phyloP scores from a whole-genome alignment of 1,140 invertebrate genomes.

The Trichonephila inaurata region DNA sequence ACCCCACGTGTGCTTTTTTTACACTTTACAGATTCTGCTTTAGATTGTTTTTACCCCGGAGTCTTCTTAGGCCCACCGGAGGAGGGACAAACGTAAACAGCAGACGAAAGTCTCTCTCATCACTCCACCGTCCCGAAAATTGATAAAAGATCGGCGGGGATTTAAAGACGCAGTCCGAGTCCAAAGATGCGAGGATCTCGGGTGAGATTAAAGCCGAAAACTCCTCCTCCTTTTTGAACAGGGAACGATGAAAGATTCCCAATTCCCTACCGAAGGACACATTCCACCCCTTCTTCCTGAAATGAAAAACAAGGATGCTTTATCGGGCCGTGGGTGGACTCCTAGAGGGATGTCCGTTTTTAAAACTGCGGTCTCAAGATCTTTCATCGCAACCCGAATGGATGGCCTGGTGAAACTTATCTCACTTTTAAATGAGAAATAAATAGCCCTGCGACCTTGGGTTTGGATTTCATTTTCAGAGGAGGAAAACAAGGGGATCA shows the following conservation, averaged over 20 bases:
- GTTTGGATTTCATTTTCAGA: neutral
- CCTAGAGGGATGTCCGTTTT: neutral
- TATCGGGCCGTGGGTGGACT: neutral
- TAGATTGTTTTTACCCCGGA: neutral
- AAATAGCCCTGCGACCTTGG: neutral
- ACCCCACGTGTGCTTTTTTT: neutral
- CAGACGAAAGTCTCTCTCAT: neutral
- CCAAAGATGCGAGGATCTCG: slow-evolving; percentile 7
- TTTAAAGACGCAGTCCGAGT: neutral
- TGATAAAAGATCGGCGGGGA: neutral
- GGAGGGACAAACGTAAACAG: neutral
- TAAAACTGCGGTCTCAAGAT: neutral
- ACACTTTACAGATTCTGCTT: neutral
- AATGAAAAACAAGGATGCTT: neutral
- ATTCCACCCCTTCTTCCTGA: neutral
- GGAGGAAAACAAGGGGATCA: neutral
- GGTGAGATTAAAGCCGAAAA: neutral
- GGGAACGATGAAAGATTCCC: neutral
- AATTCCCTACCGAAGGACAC: neutral
- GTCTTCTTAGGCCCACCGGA: neutral
- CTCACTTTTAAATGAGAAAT: neutral
- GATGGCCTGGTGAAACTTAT: neutral
- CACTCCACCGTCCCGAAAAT: neutral
- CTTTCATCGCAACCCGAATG: neutral
- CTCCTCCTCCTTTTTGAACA: neutral